phyloP scores from a whole-genome alignment of 2,113 vertebrate species.

The Myxocyprinus asiaticus region DNA sequence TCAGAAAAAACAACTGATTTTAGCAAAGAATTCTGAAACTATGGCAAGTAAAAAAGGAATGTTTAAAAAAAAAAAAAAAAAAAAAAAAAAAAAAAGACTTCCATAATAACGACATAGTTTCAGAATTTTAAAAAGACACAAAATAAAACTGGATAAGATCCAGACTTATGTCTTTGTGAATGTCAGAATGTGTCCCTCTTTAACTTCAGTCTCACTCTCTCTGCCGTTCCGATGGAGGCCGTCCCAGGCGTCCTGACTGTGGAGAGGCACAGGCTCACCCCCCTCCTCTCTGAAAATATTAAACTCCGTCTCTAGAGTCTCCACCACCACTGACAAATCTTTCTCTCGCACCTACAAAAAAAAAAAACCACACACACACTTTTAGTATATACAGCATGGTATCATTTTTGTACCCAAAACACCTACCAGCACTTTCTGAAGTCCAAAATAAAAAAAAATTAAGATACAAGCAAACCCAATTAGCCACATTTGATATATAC shows the following conservation, averaged over 20 bases:
- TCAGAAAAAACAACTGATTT: neutral
- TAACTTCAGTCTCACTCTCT: conserved; percentile 62
- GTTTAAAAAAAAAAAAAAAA: no score
- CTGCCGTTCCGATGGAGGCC: conserved; percentile 80
- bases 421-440: no score
- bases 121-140: no score
- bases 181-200: no score
- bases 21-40: neutral
- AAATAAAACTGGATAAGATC: no score
- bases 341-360: conserved; percentile 85
- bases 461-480: no score
- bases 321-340: conserved; percentile 88
- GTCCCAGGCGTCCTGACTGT: conserved; percentile 74
- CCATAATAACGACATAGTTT: neutral
- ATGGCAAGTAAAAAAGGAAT: neutral
- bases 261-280: conserved; percentile 82
- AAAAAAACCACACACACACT: neutral
- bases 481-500: no score
- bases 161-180: no score
- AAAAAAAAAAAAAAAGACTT: no score
- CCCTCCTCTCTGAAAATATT: conserved; percentile 88
- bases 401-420: neutral
- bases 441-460: no score
- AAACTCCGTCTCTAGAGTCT: conserved; percentile 88
- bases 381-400: neutral